Conservation (phyloP, 2,113 vertebrate species). For the Hiodon alosoides region DNA sequence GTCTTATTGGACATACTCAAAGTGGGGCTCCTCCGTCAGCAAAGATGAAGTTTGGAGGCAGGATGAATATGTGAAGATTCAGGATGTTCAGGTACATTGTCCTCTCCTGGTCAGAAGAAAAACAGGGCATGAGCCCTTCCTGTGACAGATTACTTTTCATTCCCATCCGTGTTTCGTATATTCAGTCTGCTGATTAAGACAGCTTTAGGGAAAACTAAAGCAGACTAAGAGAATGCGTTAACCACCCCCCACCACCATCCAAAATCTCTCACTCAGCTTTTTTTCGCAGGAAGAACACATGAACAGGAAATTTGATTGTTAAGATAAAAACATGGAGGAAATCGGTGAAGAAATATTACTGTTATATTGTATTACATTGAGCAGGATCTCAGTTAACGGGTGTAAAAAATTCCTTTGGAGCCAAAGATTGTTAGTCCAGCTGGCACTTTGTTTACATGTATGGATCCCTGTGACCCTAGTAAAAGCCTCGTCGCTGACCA, state of each 20-base stretch:
- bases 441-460: background rate
- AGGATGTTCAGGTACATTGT: too few species aligned
- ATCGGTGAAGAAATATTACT: background rate
- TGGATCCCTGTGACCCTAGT: conserved; percentile 4
- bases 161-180: too few species aligned
- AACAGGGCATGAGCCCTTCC: too few species aligned
- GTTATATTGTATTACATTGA: background rate
- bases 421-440: background rate
- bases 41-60: too few species aligned
- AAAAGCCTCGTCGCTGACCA: background rate
- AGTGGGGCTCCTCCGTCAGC: too few species aligned
- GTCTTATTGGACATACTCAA: too few species aligned
- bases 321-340: background rate
- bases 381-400: background rate
- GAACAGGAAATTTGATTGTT: background rate
- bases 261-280: background rate
- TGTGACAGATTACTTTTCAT: too few species aligned
- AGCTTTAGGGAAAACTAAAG: background rate
- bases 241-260: background rate
- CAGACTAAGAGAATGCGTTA: background rate
- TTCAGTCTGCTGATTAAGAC: background rate
- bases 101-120: too few species aligned
- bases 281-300: background rate
- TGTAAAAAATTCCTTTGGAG: background rate
- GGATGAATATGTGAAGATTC: too few species aligned